phyloP scores from a whole-genome alignment of 2,888 invertebrate species.

The Hybos culiciformis region DNA sequence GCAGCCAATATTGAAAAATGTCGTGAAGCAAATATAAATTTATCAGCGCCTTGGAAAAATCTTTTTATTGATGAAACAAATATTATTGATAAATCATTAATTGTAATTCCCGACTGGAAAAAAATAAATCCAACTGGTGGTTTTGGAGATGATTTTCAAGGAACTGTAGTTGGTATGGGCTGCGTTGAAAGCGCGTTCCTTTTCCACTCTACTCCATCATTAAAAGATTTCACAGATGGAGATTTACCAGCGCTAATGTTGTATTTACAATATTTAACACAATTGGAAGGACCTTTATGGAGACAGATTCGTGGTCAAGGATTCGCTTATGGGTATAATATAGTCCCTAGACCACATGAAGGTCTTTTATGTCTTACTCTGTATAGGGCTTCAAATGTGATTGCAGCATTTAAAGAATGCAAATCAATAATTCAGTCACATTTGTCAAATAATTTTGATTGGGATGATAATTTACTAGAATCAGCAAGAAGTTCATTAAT shows the following conservation, averaged over 20 bases:
- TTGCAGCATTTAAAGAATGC: constrained; percentile 66
- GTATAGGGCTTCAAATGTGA: constrained; percentile 62
- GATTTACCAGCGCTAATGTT: constrained; percentile 63
- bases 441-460: constrained; percentile 29
- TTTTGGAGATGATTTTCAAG: constrained; percentile 33
- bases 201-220: constrained; percentile 51
- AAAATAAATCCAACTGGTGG: constrained; percentile 22
- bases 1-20: constrained; percentile 46
- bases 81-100: constrained; percentile 7
- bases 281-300: constrained; percentile 64
- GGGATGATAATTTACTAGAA: constrained; percentile 62
- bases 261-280: constrained; percentile 68
- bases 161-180: constrained; percentile 64
- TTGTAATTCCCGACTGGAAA: constrained; percentile 21
- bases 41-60: constrained; percentile 40
- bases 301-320: constrained; percentile 75
- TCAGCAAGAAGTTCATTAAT: constrained; percentile 78
- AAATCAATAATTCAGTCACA: constrained; percentile 44
- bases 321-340: constrained; percentile 64
- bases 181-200: constrained; percentile 68
- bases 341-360: constrained; percentile 48
- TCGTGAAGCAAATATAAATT: constrained; percentile 6
- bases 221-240: constrained; percentile 45
- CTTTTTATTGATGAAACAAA: constrained; percentile 28
- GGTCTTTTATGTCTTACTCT: constrained; percentile 59